Conservation (phyloP, 2,797 vertebrate species). For the Morus bassanus region DNA sequence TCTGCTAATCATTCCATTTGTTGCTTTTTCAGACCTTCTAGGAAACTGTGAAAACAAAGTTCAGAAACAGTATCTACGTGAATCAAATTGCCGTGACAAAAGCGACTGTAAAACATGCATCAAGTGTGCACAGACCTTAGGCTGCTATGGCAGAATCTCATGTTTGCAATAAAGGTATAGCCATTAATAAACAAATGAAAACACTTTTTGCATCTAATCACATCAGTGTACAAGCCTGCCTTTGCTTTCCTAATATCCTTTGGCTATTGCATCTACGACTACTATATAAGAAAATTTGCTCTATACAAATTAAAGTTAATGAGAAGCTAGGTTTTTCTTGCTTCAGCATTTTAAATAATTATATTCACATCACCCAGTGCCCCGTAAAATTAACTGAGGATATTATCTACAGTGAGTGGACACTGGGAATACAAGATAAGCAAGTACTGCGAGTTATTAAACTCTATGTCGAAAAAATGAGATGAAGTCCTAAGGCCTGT, state of each 20-base stretch:
- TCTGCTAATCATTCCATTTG: not conserved
- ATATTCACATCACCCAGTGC: not conserved
- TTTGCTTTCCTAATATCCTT: conserved; percentile 4
- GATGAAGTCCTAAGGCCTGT: not conserved
- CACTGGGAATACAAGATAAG: conserved; percentile 54
- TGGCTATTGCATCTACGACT: conserved; percentile 2
- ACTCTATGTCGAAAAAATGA: not conserved
- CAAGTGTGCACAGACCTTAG: not conserved
- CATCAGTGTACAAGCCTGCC: not conserved
- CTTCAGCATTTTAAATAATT: conserved; percentile 26
- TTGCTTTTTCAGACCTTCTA: not conserved
- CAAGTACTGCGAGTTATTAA: conserved; percentile 17
- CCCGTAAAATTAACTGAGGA: not conserved
- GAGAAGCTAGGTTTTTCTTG: conserved; percentile 4
- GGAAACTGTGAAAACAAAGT: not conserved
- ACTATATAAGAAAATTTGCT: not conserved
- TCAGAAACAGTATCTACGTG: not conserved
- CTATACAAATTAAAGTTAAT: conserved; percentile 29
- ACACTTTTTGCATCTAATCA: not conserved
- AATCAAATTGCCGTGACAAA: not conserved
- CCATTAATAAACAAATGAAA: not conserved
- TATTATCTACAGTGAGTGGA: conserved; percentile 53
- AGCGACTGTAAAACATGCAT: not conserved
- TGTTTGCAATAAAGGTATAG: not conserved
- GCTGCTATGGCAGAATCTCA: not conserved